Conservation (phyloP, 30 jellyfish, hydroid and myxozoan species). For the Nemopilema nomurai region DNA sequence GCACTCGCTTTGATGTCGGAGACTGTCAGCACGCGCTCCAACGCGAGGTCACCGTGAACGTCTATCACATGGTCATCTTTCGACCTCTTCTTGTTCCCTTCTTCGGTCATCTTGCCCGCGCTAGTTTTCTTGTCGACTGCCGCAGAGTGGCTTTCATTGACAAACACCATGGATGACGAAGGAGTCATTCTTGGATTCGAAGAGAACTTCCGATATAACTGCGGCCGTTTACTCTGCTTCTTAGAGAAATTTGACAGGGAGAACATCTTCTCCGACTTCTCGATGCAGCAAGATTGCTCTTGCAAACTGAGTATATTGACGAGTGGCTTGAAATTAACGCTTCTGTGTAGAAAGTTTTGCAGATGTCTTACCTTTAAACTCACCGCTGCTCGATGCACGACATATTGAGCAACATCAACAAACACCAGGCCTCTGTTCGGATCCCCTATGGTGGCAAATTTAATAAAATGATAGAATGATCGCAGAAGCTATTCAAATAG, state of each 20-base stretch:
- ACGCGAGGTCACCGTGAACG: not conserved
- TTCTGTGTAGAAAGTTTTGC: not conserved
- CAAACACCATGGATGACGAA: not conserved
- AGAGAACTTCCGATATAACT: not conserved
- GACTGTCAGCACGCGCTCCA: not conserved
- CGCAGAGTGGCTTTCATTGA: not conserved
- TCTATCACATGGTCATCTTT: not conserved
- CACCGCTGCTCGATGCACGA: not conserved
- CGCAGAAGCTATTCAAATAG: too few species aligned
- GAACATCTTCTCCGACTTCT: not conserved
- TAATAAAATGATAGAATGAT: too few species aligned
- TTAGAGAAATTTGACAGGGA: not conserved
- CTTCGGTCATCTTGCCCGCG: not conserved
- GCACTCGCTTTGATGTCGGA: slow-evolving; percentile 1
- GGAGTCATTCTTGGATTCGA: not conserved
- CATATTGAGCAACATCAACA: not conserved
- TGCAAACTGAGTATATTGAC: too few species aligned
- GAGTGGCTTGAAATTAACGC: not conserved
- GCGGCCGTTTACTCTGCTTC: not conserved
- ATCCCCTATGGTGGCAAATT: not conserved
- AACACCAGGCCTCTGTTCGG: not conserved
- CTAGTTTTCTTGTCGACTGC: not conserved
- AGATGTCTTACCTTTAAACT: not conserved
- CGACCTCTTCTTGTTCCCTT: not conserved
- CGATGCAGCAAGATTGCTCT: not conserved